Evolutionary conservation across 2,888 invertebrate species (phyloP).

Genomic region (Drosophila conformis): DNA sequence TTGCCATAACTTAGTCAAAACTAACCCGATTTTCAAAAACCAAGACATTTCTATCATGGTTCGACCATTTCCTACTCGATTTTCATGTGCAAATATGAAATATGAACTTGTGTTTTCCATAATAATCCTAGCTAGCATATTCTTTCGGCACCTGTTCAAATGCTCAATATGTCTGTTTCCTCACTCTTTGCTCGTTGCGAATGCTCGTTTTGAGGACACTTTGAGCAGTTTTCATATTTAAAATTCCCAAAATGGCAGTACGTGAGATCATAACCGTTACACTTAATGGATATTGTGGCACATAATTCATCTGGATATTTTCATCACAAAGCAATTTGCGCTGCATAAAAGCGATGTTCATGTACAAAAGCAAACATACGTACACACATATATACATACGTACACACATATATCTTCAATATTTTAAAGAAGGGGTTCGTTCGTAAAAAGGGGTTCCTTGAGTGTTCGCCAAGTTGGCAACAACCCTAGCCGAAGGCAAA

Average conservation of each 20-base stretch:
- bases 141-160: conserved; percentile 28
- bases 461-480: conserved; percentile 47
- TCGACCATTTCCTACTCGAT: neutral
- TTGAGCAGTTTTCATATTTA: conserved; percentile 76
- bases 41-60: neutral
- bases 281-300: conserved; percentile 70
- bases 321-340: conserved; percentile 67
- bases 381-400: conserved; percentile 1
- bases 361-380: conserved; percentile 11
- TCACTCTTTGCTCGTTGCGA: conserved; percentile 35
- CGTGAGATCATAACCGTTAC: conserved; percentile 79
- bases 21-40: rapidly evolving
- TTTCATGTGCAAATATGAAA: neutral
- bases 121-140: neutral
- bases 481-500: conserved; percentile 54
- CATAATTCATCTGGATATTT: conserved; percentile 63
- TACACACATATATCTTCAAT: conserved; percentile 12
- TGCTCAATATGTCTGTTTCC: conserved; percentile 19
- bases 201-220: conserved; percentile 75
- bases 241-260: conserved; percentile 82
- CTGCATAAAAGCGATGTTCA: conserved; percentile 50
- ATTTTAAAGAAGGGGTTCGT: conserved; percentile 58
- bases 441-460: conserved; percentile 42
- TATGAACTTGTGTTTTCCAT: neutral
- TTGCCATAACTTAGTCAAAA: neutral